phyloP scores from a whole-genome alignment of 2,888 invertebrate species.

The Listrodromus nycthemerus region DNA sequence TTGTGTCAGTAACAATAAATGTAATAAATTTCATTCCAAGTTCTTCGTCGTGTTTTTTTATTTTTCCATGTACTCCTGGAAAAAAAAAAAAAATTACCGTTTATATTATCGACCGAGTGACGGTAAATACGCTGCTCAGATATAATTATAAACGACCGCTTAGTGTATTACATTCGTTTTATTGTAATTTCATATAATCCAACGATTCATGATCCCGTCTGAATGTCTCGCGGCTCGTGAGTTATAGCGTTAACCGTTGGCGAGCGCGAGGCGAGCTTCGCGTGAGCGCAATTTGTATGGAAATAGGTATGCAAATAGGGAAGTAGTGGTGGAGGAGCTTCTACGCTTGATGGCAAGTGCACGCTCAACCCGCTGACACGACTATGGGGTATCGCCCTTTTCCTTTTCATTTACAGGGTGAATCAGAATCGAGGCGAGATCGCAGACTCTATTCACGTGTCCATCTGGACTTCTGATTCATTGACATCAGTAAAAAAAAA shows the following conservation, averaged over 20 bases:
- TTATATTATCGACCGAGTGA: not conserved
- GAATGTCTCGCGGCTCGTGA: conserved; percentile 20
- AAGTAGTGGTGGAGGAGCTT: conserved; percentile 25
- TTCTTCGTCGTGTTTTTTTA: not conserved
- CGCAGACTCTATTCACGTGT: not conserved
- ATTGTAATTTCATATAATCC: conserved; percentile 48
- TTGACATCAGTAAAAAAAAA: not conserved
- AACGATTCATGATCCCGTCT: not conserved
- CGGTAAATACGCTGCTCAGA: not conserved
- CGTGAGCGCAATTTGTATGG: conserved; percentile 48
- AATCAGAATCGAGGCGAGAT: conserved; percentile 13
- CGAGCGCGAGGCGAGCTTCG: conserved; percentile 40
- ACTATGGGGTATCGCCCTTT: not conserved
- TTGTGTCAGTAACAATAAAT: too few relatives aligned
- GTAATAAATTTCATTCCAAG: not conserved
- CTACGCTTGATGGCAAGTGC: conserved; percentile 36
- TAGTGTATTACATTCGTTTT: conserved; percentile 20
- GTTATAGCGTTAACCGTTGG: conserved; percentile 37
- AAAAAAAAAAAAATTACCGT: not conserved
- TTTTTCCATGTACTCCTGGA: too few relatives aligned
- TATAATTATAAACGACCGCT: not conserved
- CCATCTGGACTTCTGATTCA: not conserved
- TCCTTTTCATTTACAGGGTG: conserved; percentile 23
- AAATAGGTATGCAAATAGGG: conserved; percentile 48
- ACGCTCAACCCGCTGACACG: conserved; percentile 16